These are phyloP conservation scores for Stenodera caucasica DNA, from an alignment of 2,888 invertebrate species.

Conservation along the genomic window DNA sequence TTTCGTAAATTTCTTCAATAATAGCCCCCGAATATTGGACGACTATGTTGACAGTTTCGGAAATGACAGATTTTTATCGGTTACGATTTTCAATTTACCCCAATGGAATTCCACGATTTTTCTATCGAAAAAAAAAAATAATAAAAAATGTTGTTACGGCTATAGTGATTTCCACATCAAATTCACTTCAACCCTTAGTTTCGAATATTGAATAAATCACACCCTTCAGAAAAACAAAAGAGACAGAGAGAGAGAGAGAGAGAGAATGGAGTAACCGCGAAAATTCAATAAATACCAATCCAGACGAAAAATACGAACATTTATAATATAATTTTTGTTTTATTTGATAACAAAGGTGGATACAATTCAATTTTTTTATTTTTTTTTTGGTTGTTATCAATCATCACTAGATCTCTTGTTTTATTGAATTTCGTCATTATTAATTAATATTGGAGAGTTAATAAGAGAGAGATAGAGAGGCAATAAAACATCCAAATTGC, in stretches of 20 bases:
- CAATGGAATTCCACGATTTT: conserved; percentile 20
- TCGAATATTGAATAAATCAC: background rate
- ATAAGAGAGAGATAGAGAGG: background rate
- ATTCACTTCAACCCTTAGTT: background rate
- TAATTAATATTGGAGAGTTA: background rate
- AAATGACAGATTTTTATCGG: conserved; percentile 47
- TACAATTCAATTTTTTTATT: background rate
- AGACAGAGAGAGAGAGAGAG: background rate
- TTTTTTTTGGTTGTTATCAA: no score
- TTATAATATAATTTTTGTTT: background rate
- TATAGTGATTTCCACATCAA: background rate
- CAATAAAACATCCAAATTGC: background rate
- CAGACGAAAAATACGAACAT: background rate
- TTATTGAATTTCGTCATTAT: background rate
- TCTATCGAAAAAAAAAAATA: no score
- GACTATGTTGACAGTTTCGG: conserved; percentile 32
- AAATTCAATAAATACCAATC: conserved; percentile 21
- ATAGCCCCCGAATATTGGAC: no score
- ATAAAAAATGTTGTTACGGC: conserved; percentile 16
- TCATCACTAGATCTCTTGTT: no score
- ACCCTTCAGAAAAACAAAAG: background rate
- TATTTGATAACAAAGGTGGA: background rate
- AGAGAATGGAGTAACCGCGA: conserved; percentile 9
- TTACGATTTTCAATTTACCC: conserved; percentile 44
- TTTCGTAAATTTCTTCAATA: no score